These are phyloP conservation scores for Subanguina moxae DNA, from an alignment of 1,140 invertebrate genomes.

Conservation along the genomic window DNA sequence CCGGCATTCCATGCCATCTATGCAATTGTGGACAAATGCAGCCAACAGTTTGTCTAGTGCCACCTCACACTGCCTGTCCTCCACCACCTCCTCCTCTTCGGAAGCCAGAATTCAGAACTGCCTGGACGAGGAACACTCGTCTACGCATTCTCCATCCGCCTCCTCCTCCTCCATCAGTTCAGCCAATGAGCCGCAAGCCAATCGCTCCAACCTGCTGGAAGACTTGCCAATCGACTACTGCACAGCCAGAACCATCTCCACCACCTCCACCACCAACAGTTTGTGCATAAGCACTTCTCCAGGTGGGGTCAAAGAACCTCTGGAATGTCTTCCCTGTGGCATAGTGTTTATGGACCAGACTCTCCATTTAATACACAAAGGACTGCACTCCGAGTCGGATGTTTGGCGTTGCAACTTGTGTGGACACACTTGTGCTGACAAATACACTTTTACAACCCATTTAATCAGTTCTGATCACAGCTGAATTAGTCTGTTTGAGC, in stretches of 20 bases:
- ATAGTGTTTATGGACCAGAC: conserved; percentile 83
- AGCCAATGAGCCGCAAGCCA: background rate
- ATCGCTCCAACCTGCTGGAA: background rate
- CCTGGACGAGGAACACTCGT: conserved; percentile 12
- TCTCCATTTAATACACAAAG: conserved; percentile 91
- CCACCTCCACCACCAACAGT: background rate
- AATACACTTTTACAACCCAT: conserved; percentile 94
- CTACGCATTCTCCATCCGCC: conserved; percentile 24
- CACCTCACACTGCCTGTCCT: background rate
- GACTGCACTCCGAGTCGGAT: conserved; percentile 83
- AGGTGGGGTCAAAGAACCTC: background rate
- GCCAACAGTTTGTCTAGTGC: conserved; percentile 8
- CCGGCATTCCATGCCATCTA: background rate
- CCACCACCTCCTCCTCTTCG: background rate
- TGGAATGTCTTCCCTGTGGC: background rate
- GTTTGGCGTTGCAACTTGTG: conserved; percentile 97
- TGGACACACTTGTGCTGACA: conserved; percentile 71
- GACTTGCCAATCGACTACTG: background rate
- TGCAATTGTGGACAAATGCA: conserved; percentile 9
- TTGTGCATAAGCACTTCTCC: conserved; percentile 5
- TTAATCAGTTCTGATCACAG: conserved; percentile 68
- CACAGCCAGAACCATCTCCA: background rate
- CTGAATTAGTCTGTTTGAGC: conserved; percentile 7
- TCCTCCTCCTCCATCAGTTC: conserved; percentile 1
- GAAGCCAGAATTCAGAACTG: background rate